Percentiles rank a stretch among this genome's conserved stretches.
Evolutionary conservation across 2,797 vertebrate genomes (phyloP).

Genomic region (Sebastes steindachneri): DNA sequence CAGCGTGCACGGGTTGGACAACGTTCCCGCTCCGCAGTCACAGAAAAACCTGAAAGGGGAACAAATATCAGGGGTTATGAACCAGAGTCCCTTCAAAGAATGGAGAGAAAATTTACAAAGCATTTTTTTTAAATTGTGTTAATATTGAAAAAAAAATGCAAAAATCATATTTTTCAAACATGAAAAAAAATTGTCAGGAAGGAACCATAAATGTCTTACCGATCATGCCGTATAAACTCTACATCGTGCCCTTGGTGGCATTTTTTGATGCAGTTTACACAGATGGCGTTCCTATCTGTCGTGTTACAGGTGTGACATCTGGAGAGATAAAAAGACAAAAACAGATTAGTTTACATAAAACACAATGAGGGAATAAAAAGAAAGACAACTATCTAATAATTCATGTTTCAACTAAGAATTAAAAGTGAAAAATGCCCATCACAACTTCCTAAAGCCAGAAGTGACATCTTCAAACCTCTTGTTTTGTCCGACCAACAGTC

Average conservation of each 20-base stretch:
- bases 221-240: conserved; percentile 99
- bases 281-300: conserved; percentile 99
- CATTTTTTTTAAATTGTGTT: neutral
- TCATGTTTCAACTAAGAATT: neutral
- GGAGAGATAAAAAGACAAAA: conserved; percentile 5
- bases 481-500: neutral
- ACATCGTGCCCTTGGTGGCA: conserved; percentile 99
- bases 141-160: neutral
- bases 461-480: neutral
- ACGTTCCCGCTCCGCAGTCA: conserved; percentile 98
- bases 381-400: neutral
- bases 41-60: conserved; percentile 94
- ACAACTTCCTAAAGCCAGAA: neutral
- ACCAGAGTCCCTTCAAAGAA: neutral
- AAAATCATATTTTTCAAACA: neutral
- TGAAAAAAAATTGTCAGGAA: neutral
- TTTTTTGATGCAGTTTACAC: conserved; percentile 99
- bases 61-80: neutral
- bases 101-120: too few relatives aligned
- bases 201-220: conserved; percentile 75
- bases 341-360: neutral
- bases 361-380: neutral
- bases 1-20: conserved; percentile 99
- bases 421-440: neutral
- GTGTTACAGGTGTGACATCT: conserved; percentile 99